Conservation (phyloP, 2,113 vertebrate species). For the Limnothrissa miodon region DNA sequence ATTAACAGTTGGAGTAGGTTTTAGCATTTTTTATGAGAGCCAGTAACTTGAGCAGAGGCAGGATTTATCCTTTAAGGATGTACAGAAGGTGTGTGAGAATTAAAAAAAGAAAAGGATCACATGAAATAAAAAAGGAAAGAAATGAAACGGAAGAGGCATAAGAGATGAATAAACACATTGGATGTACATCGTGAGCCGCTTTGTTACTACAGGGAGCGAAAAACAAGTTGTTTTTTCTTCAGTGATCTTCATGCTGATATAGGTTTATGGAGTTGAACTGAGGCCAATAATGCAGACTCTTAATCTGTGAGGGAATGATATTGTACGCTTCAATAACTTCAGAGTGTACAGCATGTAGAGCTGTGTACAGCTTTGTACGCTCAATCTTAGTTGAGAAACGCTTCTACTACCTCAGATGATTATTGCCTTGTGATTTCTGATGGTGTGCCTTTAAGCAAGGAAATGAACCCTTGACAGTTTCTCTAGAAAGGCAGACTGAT, state of each 20-base stretch:
- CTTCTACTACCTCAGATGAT: not conserved
- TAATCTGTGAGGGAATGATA: not conserved
- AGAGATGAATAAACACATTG: not conserved
- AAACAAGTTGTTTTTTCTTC: not conserved
- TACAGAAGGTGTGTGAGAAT: not conserved
- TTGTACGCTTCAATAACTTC: not conserved
- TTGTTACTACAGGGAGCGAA: not conserved
- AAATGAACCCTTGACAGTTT: too few species aligned
- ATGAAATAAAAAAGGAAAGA: not conserved
- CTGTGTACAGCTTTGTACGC: not conserved
- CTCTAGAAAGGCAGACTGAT: too few species aligned
- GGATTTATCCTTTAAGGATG: not conserved
- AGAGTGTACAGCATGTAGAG: not conserved
- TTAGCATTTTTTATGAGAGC: conserved; percentile 18
- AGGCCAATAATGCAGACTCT: not conserved
- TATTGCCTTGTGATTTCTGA: not conserved
- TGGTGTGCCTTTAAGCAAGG: too few species aligned
- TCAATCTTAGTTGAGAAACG: not conserved
- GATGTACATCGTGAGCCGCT: not conserved
- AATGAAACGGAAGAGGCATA: not conserved
- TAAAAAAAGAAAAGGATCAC: too few species aligned
- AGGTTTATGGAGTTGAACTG: not conserved
- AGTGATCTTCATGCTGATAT: not conserved
- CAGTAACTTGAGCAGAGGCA: not conserved
- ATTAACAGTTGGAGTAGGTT: conserved; percentile 10